Evolutionary conservation across 2,797 vertebrate genomes (phyloP).

Genomic region (Australoheros facetus): DNA sequence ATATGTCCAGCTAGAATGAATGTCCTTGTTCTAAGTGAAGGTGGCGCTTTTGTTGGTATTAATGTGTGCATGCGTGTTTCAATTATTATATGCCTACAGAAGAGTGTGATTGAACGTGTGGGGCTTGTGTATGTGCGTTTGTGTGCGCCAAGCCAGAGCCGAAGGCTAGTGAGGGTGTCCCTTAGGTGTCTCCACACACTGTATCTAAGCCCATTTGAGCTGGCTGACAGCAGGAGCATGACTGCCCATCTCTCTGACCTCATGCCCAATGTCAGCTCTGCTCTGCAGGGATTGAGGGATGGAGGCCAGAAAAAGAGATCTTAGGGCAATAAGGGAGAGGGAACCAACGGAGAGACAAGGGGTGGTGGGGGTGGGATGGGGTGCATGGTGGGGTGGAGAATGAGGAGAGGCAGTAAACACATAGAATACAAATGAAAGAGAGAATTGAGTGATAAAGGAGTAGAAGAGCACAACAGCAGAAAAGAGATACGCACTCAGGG

Average conservation of each 20-base stretch:
- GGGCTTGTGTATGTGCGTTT: constrained; percentile 28
- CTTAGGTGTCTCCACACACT: constrained; percentile 68
- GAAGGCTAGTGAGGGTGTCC: constrained; percentile 58
- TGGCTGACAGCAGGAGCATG: constrained; percentile 71
- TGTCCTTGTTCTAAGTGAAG: constrained; percentile 1
- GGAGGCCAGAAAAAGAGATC: constrained; percentile 68
- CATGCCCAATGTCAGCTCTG: constrained; percentile 78
- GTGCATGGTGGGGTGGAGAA: constrained; percentile 43
- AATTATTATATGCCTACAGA: constrained; percentile 6
- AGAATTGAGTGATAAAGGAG: constrained; percentile 55
- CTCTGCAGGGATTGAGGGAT: constrained; percentile 68
- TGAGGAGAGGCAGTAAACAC: constrained; percentile 38
- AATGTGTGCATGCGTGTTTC: constrained; percentile 1
- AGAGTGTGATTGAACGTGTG: constrained; percentile 39
- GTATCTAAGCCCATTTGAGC: constrained; percentile 77
- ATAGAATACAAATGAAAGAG: constrained; percentile 67
- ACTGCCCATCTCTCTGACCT: constrained; percentile 81
- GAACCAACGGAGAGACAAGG: constrained; percentile 52
- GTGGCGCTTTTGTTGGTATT: background rate
- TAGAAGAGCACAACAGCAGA: constrained; percentile 60
- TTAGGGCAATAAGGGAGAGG: constrained; percentile 50
- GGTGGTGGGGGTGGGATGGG: background rate
- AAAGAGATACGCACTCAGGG: constrained; percentile 40
- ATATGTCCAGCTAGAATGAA: background rate
- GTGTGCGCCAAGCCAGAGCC: constrained; percentile 32